phyloP scores from a whole-genome alignment of 1,140 invertebrate genomes.

The Liolophura sinensis region DNA sequence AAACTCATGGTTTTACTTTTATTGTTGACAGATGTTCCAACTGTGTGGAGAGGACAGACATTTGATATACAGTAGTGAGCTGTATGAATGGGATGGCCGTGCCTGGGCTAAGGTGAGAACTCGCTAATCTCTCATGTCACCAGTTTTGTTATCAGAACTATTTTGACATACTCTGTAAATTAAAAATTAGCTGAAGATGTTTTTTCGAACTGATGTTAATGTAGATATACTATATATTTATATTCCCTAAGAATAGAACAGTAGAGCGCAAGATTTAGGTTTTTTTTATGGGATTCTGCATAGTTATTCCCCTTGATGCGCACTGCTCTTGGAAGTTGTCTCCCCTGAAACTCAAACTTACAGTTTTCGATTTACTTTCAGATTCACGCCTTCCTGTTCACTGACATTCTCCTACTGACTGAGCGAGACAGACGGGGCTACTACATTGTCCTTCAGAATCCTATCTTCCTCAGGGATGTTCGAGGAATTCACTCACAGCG shows the following conservation, averaged over 20 bases:
- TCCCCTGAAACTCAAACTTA: too few relatives aligned
- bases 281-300: too few relatives aligned
- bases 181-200: too few relatives aligned
- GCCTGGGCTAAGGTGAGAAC: constrained; percentile 38
- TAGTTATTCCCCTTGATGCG: too few relatives aligned
- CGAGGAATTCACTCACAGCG: constrained; percentile 37
- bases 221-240: too few relatives aligned
- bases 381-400: constrained; percentile 41
- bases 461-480: constrained; percentile 32
- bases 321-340: too few relatives aligned
- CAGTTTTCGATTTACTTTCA: constrained; percentile 9
- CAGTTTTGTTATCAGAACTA: too few relatives aligned
- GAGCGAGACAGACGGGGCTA: constrained; percentile 32
- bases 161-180: too few relatives aligned
- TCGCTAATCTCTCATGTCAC: background rate
- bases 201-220: too few relatives aligned
- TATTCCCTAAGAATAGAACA: too few relatives aligned
- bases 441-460: constrained; percentile 33
- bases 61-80: constrained; percentile 43
- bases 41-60: constrained; percentile 47
- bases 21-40: constrained; percentile 40
- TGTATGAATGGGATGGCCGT: constrained; percentile 37
- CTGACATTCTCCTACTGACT: constrained; percentile 40
- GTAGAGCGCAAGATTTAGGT: too few relatives aligned
- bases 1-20: constrained; percentile 8